Percentiles rank a stretch among this genome's conserved stretches.
Conservation (phyloP, 2,888 invertebrate species). For the Microchrysa polita region DNA sequence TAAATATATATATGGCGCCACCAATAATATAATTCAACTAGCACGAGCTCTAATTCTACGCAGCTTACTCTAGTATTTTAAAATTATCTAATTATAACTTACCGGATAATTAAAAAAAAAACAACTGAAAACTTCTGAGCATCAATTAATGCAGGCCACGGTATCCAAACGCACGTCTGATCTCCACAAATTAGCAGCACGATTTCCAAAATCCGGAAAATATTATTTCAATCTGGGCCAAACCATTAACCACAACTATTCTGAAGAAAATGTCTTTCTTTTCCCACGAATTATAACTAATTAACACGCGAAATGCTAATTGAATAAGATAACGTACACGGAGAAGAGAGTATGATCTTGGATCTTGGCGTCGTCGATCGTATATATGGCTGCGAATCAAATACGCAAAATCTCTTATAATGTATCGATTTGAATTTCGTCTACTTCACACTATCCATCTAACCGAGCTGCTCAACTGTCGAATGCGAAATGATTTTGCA, state of each 20-base stretch:
- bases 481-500: constrained; percentile 42
- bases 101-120: constrained; percentile 13
- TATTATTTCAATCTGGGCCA: background rate
- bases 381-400: background rate
- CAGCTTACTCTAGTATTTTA: no score
- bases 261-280: constrained; percentile 2
- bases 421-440: constrained; percentile 1
- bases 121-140: no score
- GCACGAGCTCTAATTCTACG: background rate
- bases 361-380: constrained; percentile 4
- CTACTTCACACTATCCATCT: constrained; percentile 25
- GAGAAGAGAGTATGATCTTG: constrained; percentile 12
- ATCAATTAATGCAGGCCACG: no score
- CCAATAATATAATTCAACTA: background rate
- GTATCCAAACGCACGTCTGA: background rate
- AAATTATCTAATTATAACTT: constrained; percentile 17
- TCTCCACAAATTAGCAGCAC: background rate
- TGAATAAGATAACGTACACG: background rate
- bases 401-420: no score
- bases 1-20: no score
- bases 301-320: constrained; percentile 31
- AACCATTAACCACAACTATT: constrained; percentile 2
- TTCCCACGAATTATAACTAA: constrained; percentile 19
- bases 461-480: constrained; percentile 39
- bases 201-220: background rate